Evolutionary conservation across 2,888 invertebrate species (phyloP), one percentile per base, ranked within the genome.

Genomic region (Thecocarcelia acutangulata): DNA sequence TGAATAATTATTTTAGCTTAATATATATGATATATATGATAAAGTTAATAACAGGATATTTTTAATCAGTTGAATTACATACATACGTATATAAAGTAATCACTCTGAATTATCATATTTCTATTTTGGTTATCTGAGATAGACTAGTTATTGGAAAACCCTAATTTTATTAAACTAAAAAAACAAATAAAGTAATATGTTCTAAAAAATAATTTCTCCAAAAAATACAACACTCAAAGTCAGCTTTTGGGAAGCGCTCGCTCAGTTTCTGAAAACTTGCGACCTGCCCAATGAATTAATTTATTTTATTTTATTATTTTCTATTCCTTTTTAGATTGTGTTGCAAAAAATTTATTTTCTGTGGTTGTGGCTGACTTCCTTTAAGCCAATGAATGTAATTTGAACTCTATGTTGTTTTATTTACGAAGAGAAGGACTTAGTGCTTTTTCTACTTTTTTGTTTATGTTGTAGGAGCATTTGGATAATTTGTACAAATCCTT

Each of bases 261-360:
- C 50, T 68, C 50, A 12, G 63, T 63, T 24, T 17, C 2, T 12
- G 12, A 52, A 12, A 12, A 24, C n/a, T 52, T 21, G 8, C 17
- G 5, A 9, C 9, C 15, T 46, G 33, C 4, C 33, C 33, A 5
- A 8, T 46, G 2, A 17, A 17, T 46, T 54, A 1, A 12, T 61
- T 9, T 15, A 42, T 58, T 48, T 37, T 17, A 8, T 46, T 33
- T 28, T 42, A 0, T 24, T 13, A 37, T 44, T 68, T 3, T 17
- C 44, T 2, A 48, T 52, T 61, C 33, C 15, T 17, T 21, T 28
- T 59, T 46, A 21, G 21, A 15, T 40, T 33, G 46, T 37, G n/a
- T 70, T 94, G 94, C 2, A 94, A 93, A 2, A 94, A 94, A 76
- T 93, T 93, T 86, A 94, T 93, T 89, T 94, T 24, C 42, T 68